phyloP scores from a whole-genome alignment of 2,113 vertebrate species.

The Channa argus region DNA sequence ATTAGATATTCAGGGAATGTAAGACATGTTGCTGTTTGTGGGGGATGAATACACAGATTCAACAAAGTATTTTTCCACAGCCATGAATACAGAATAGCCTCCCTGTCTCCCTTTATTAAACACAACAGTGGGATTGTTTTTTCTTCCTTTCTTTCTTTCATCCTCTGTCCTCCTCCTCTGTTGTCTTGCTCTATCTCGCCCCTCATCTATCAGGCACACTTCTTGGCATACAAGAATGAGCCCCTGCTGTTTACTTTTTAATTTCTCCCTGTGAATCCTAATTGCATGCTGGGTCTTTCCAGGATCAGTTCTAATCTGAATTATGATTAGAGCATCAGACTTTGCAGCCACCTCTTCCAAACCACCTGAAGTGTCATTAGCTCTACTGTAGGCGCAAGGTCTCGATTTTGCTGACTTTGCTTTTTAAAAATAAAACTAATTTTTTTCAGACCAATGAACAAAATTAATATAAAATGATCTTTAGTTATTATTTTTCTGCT shows the following conservation, averaged over 20 bases:
- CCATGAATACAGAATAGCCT: conserved; percentile 44
- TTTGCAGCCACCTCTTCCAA: conserved; percentile 8
- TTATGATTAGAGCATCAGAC: conserved; percentile 49
- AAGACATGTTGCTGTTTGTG: conserved; percentile 34
- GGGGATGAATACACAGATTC: conserved; percentile 30
- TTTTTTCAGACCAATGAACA: neutral
- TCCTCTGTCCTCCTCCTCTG: conserved; percentile 47
- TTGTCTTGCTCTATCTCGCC: conserved; percentile 63
- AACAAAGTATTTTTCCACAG: conserved; percentile 57
- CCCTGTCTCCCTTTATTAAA: conserved; percentile 36
- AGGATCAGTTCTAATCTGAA: conserved; percentile 61
- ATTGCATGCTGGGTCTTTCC: conserved; percentile 51
- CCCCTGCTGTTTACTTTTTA: conserved; percentile 67
- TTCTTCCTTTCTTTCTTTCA: conserved; percentile 33
- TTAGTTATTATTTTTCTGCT: neutral
- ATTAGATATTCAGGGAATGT: conserved; percentile 33
- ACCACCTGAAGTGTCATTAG: neutral
- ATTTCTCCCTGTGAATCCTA: conserved; percentile 70
- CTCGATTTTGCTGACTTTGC: conserved; percentile 44
- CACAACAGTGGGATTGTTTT: conserved; percentile 58
- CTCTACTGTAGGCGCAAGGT: conserved; percentile 9
- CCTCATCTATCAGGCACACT: conserved; percentile 67
- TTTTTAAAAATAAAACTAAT: conserved; percentile 38
- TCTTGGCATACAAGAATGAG: conserved; percentile 36
- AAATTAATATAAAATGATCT: neutral